Base-by-base conservation (phyloP, 2,888 invertebrate species). In the Apotomis betuletana region DNA sequence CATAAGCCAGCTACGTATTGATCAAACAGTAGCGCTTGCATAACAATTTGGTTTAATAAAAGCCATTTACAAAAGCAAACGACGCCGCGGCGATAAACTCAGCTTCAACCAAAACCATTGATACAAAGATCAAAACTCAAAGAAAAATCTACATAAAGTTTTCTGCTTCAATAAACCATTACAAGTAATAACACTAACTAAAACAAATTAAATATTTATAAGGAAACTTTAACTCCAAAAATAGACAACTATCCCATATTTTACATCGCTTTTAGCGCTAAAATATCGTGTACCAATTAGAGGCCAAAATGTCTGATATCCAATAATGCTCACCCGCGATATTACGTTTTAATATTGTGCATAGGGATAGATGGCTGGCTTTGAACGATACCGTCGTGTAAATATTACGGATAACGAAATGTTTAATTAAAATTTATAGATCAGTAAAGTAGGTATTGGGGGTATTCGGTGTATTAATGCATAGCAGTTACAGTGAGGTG, bases 401-500 rank as follows among this genome's bases (percentile, higher is more conserved):
- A 65, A 70, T 71, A 71, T 67, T 67, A 67, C 67, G 70, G 59
- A 57, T 67, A 71, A 67, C 71, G 67, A 71, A 57, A 55, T 69
- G 58, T 70, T 70, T 67, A 71, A 71, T 71, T 71, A 67, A 67
- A 71, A 71, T 67, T 62, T 62, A 71, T 67, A 61, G 51, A 52
- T 58, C 58, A 67, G 65, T 38, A n/a, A n/a, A 62, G 57, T 69
- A 38, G 55, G 46, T 67, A 70, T 70, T 60, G 9, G 46, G 49
- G 55, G 49, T 61, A 55, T 65, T 61, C 46, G 46, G 4, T 64
- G 64, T 15, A 62, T 36, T 51, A 5, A 51, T 64, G 46, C 27
- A 41, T 3, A 54, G 12, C 27, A n/a, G 27, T 5, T 8, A 44
- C 36, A 51, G 0, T 38, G 27, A 27, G 27, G 27, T 27, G 27